Percentiles rank a stretch among this genome's conserved stretches.
These are phyloP conservation scores for Verasper variegatus DNA, from an alignment of 2,113 vertebrate genomes.

Conservation along the genomic window DNA sequence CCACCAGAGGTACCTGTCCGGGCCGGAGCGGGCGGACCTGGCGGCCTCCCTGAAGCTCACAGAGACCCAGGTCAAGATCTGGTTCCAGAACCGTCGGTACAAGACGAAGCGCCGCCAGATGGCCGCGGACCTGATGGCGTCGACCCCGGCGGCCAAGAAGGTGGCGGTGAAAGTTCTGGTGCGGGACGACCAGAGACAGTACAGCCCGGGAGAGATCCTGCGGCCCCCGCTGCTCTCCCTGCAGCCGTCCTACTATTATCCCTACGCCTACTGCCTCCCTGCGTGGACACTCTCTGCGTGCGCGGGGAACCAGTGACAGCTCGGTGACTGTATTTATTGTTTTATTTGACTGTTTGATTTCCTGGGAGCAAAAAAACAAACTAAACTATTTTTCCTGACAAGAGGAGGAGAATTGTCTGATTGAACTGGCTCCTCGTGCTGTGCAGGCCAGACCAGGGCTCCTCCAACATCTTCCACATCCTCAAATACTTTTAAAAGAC, in stretches of 20 bases:
- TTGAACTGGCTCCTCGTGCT: slow-evolving; percentile 82
- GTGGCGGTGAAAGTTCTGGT: slow-evolving; percentile 98
- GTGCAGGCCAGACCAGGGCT: slow-evolving; percentile 50
- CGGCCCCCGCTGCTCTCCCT: slow-evolving; percentile 90
- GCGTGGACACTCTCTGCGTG: slow-evolving; percentile 95
- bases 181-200: slow-evolving; percentile 98
- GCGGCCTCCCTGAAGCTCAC: slow-evolving; percentile 97
- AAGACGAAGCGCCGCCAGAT: slow-evolving; percentile 98
- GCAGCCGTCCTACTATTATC: slow-evolving; percentile 94
- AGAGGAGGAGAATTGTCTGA: slow-evolving; percentile 58
- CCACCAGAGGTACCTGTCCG: slow-evolving; percentile 98
- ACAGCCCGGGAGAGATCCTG: slow-evolving; percentile 93
- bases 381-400: slow-evolving; percentile 39
- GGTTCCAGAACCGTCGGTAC: slow-evolving; percentile 99
- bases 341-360: slow-evolving; percentile 32
- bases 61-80: slow-evolving; percentile 99
- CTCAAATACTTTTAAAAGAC: slow-evolving; percentile 18
- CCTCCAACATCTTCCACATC: neutral
- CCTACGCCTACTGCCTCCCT: slow-evolving; percentile 95
- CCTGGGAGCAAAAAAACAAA: slow-evolving; percentile 55
- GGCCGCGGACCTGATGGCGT: slow-evolving; percentile 93
- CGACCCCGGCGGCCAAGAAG: slow-evolving; percentile 93
- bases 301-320: slow-evolving; percentile 82
- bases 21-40: slow-evolving; percentile 95
- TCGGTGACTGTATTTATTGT: slow-evolving; percentile 69